Evolutionary conservation across 1,140 invertebrate species (phyloP), one percentile per base, ranked within the genome.

Genomic region (Acyrthosiphon pisum): DNA sequence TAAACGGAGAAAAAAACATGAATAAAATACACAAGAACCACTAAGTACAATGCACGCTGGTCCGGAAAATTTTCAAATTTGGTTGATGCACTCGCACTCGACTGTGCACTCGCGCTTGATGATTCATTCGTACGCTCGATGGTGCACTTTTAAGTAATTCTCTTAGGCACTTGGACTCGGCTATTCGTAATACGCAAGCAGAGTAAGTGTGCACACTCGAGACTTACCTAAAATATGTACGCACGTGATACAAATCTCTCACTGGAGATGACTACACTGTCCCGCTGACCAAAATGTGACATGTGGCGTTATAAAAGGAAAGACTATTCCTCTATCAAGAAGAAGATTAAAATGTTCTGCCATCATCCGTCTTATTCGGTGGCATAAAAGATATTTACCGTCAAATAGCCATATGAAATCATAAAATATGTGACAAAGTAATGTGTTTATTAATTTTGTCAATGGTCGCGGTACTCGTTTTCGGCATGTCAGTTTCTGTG

Each of bases 1-100:
- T 76, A 76, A n/a, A 68, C n/a, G 11, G 0, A n/a, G 1, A 0
- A 68, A 0, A n/a, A n/a, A n/a, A 0, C 18, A n/a, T n/a, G 30
- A 68, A n/a, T 68, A 68, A 11, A 68, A 68, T 68, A 68, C 60
- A n/a, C 14, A 68, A 14, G 11, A 68, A 6, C n/a, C 30, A 4
- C 14, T 35, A 30, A 76, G 60, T 18, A n/a, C n/a, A n/a, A 76
- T 76, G 14, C 11, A n/a, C n/a, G 18, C 6, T n/a, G n/a, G 14
- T 14, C 0, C n/a, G 60, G 22, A 18, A 68, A 68, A n/a, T 14
- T 14, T 14, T n/a, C 30, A n/a, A 76, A 0, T 0, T 76, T 1
- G n/a, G 30, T 76, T 6, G 1, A 14, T 76, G 18, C 6, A 76
- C 14, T 76, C 30, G 14, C 60, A 68, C 60, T n/a, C 14, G 1